Base-by-base conservation (phyloP, 2,113 vertebrate genomes). In the Colossoma macropomum region DNA sequence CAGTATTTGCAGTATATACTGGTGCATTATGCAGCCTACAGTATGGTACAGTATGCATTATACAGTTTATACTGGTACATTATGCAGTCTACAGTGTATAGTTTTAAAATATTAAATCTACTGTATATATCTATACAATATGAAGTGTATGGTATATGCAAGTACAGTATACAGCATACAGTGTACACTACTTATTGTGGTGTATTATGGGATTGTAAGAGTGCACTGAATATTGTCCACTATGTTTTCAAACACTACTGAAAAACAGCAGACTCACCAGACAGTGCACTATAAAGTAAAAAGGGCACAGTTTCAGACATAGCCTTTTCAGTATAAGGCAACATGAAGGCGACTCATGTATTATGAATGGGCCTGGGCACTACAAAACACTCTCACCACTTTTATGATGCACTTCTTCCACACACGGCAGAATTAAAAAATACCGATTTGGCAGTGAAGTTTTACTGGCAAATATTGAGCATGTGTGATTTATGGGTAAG, bases 401-500 rank as follows among this genome's bases (percentile, higher is more conserved):
- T 83, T 83, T 77, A 83, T 70, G 81, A 41, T 21, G 54, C 74
- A 77, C 81, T 77, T 71, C 74, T 69, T 71, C 34, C 54, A 62
- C 76, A 77, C 52, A 38, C 32, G 81, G 75, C 52, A 60, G 81
- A 77, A 83, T 83, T 77, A 76, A 77, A 52, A 70, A 71, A 70
- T 60, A 83, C 25, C 27, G 75, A 77, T 83, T 83, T 62, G 54
- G 59, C 81, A 71, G 74, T 83, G 76, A 77, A 83, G 34, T 78
- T 78, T 82, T 75, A 82, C 48, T 34, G 54, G 59, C 32, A 25
- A 27, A 32, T 68, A 74, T 75, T 2, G 28, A 82, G 70, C 70
- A 69, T 16, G 34, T 74, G 87, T 91, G 87, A 84, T 82, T 80
- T 59, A 79, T 54, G 38, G 72, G 78, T 52, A 86, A 85, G 71